These are phyloP conservation scores for Trichopria drosophilae DNA, from an alignment of 2,888 invertebrate genomes.

Conservation along the genomic window DNA sequence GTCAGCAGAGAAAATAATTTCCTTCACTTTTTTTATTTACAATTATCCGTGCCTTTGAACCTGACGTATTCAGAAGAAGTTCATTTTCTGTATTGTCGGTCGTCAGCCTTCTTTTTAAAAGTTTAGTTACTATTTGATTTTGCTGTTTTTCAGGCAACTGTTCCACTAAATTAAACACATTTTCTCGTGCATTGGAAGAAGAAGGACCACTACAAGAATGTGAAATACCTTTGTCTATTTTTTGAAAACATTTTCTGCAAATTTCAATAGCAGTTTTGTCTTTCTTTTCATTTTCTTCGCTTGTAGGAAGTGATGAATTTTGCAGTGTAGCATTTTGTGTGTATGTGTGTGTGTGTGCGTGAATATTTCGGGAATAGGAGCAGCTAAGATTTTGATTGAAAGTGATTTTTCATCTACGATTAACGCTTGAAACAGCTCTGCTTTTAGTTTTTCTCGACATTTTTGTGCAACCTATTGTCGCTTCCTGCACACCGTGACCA, in stretches of 20 bases:
- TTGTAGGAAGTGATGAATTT: neutral
- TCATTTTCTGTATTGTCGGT: slow-evolving; percentile 1
- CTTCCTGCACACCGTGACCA: too few species aligned
- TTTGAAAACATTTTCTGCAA: slow-evolving; percentile 3
- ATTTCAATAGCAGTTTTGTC: neutral
- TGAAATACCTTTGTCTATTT: slow-evolving; percentile 11
- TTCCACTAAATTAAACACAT: slow-evolving; percentile 7
- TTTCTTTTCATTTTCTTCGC: neutral
- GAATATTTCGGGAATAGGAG: too few species aligned
- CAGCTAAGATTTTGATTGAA: too few species aligned
- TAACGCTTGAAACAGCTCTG: too few species aligned
- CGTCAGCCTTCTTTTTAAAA: slow-evolving; percentile 4
- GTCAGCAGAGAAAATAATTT: slow-evolving; percentile 4
- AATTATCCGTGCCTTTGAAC: slow-evolving; percentile 4
- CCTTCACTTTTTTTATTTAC: too few species aligned
- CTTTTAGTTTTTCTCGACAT: too few species aligned
- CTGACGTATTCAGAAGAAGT: neutral
- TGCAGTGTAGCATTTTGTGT: slow-evolving; percentile 1
- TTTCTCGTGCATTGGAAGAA: slow-evolving; percentile 4
- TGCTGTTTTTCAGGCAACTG: neutral
- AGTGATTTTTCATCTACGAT: too few species aligned
- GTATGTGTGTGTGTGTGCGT: too few species aligned
- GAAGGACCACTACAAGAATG: slow-evolving; percentile 8
- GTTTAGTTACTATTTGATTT: too few species aligned
- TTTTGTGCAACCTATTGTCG: too few species aligned